Percentiles rank a stretch among this genome's conserved stretches.
These are phyloP conservation scores for Boloria selene DNA, from an alignment of 2,888 invertebrate species.

Conservation along the genomic window DNA sequence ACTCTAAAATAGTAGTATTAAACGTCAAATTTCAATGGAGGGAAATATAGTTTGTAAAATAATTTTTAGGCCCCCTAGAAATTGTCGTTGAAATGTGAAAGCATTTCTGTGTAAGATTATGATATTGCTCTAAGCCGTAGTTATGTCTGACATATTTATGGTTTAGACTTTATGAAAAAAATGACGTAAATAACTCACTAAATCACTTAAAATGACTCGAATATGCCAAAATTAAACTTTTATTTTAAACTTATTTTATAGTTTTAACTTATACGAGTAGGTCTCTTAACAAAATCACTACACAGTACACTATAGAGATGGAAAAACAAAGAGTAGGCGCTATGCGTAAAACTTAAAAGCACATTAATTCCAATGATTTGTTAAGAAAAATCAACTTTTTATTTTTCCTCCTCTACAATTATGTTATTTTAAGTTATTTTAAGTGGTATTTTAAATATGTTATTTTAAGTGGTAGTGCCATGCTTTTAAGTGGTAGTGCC, in stretches of 20 bases:
- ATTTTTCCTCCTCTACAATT: no score
- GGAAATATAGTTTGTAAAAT: conserved; percentile 48
- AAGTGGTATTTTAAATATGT: no score
- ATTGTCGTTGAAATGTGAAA: conserved; percentile 68
- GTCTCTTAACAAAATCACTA: no score
- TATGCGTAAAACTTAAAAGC: no score
- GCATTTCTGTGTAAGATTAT: conserved; percentile 81
- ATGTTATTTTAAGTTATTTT: no score
- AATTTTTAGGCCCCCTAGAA: conserved; percentile 64
- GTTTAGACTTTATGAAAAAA: conserved; percentile 29
- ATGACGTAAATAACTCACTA: conserved; percentile 18
- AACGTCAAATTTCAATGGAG: conserved; percentile 45
- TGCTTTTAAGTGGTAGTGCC: no score
- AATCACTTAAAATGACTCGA: conserved; percentile 7
- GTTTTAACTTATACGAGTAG: no score
- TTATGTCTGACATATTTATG: conserved; percentile 47
- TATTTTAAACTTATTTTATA: not conserved
- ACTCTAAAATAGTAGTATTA: conserved; percentile 26
- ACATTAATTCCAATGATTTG: no score
- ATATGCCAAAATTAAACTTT: not conserved
- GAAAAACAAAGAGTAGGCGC: no score
- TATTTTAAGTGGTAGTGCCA: no score
- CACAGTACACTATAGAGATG: no score
- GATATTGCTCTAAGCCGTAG: conserved; percentile 64
- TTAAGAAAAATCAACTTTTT: no score